These are phyloP conservation scores for Pionites leucogaster DNA, from an alignment of 2,113 vertebrate species.

Conservation along the genomic window DNA sequence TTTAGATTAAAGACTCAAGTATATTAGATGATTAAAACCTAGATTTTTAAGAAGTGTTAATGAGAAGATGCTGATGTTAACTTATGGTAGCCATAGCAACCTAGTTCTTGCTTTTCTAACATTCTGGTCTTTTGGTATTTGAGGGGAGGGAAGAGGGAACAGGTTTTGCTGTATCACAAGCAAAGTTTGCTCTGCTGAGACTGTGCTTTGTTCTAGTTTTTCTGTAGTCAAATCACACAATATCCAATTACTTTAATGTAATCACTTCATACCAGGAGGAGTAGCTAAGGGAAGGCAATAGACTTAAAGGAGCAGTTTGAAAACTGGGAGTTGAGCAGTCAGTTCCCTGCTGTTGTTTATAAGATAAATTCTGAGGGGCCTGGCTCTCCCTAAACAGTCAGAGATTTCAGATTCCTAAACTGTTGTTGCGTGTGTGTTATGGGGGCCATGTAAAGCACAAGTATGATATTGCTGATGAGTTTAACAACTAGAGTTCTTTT, in stretches of 20 bases:
- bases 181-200: neutral
- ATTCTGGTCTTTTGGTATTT: neutral
- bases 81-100: slow-evolving; percentile 38
- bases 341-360: neutral
- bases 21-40: neutral
- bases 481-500: neutral
- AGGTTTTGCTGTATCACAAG: neutral
- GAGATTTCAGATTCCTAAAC: neutral
- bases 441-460: rapidly evolving
- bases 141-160: neutral
- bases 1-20: neutral
- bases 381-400: neutral
- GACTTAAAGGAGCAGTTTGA: neutral
- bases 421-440: neutral
- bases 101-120: neutral
- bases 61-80: neutral
- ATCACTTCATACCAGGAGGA: neutral
- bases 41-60: neutral
- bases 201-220: neutral
- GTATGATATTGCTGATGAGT: neutral
- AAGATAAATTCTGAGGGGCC: neutral
- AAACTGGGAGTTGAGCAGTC: neutral
- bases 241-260: neutral
- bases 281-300: neutral
- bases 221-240: neutral